These are phyloP conservation scores for Macrotis lagotis DNA, from an alignment of 2,113 vertebrate species.

Conservation along the genomic window DNA sequence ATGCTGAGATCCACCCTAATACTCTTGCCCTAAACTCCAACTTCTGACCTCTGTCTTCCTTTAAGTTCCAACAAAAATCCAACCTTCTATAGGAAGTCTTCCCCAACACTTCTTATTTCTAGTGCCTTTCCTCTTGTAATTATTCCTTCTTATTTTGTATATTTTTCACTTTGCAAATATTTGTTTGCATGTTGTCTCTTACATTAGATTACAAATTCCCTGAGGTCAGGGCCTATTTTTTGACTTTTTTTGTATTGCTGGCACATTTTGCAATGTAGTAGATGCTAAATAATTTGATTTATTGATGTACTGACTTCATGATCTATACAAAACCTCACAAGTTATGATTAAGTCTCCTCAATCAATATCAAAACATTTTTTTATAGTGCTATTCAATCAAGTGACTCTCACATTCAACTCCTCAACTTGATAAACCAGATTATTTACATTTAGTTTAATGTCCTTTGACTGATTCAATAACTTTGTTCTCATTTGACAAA, in stretches of 20 bases:
- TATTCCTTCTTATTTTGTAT: neutral
- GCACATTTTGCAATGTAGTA: neutral
- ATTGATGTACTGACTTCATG: neutral
- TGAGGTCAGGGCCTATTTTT: neutral
- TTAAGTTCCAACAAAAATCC: neutral
- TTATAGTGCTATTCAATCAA: no score
- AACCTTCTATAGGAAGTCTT: neutral
- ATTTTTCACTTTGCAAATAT: neutral
- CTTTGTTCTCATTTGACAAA: neutral
- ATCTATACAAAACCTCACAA: neutral
- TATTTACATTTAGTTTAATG: neutral
- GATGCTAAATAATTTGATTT: neutral
- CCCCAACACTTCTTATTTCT: neutral
- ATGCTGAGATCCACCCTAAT: neutral
- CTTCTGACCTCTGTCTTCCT: neutral
- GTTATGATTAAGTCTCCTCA: neutral
- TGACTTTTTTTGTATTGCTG: neutral
- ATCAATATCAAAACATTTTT: neutral
- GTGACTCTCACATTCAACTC: neutral
- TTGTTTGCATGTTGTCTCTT: neutral
- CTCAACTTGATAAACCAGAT: neutral
- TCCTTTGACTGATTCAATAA: neutral
- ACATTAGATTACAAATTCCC: neutral
- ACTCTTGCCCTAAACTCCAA: neutral
- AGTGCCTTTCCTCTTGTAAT: neutral